phyloP scores from a whole-genome alignment of 2,797 vertebrate genomes.

The Bufotes viridis region DNA sequence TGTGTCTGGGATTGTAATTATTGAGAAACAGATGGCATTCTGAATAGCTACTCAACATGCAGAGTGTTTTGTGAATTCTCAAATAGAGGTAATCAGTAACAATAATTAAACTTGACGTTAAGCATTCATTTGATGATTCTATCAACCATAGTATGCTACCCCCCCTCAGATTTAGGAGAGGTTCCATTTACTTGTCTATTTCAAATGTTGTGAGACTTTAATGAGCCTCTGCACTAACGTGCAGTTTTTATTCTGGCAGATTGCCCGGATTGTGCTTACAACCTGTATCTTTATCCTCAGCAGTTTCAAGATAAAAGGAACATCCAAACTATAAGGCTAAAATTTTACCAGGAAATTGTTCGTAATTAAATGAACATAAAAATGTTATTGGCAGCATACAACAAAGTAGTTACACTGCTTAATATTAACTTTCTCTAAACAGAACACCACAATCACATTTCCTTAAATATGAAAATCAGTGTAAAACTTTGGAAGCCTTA shows the following conservation, averaged over 20 bases:
- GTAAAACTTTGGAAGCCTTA: neutral
- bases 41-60: conserved; percentile 57
- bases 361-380: conserved; percentile 24
- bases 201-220: conserved; percentile 52
- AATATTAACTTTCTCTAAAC: neutral
- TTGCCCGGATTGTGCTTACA: conserved; percentile 42
- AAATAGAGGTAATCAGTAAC: conserved; percentile 60
- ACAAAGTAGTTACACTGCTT: neutral
- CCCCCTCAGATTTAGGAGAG: conserved; percentile 25
- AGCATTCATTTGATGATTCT: conserved; percentile 56
- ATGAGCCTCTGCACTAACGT: conserved; percentile 45
- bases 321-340: conserved; percentile 20
- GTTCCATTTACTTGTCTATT: conserved; percentile 43
- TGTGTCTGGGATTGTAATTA: conserved; percentile 44
- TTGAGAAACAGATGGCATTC: conserved; percentile 37
- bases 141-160: conserved; percentile 39
- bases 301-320: conserved; percentile 10
- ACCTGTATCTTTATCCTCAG: conserved; percentile 29
- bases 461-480: neutral
- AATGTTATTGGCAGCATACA: neutral
- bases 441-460: neutral
- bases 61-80: conserved; percentile 54
- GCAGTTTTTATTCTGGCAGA: conserved; percentile 33
- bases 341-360: conserved; percentile 9
- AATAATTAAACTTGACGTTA: conserved; percentile 60